Base-by-base conservation (phyloP, 2,113 vertebrate species). In the Corydoras maculifer region DNA sequence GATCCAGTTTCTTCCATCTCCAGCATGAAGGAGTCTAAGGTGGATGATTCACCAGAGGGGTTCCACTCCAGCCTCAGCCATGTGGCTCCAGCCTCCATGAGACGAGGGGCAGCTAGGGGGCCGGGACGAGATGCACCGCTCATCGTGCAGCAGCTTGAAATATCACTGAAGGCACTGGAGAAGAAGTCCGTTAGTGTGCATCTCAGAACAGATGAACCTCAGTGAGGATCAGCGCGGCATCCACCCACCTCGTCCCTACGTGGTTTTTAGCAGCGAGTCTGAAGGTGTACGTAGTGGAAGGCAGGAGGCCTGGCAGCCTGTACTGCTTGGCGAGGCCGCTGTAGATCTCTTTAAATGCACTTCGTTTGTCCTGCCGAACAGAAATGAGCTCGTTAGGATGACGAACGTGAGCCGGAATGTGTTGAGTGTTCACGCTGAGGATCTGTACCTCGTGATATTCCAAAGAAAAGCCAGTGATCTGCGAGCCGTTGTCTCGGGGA, bases 261-360 rank as follows among this genome's bases (percentile, higher is more conserved):
- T 88, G 85, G 8, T 92, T 92, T 79, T 90, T 91, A 81, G 90
- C 90, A 75, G 91, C 91, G 77, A 93, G 65, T 80, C 91, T 84
- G 80, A 93, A 89, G 0, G 83, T 80, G 18, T 92, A 92, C 73
- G 85, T 88, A 0, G 90, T 90, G 8, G 90, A 90, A 59, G 90
- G 88, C 54, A 64, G 57, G 58, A 93, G 84, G 66, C 82, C 88
- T 70, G 83, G 86, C 4, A 92, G 77, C 75, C 89, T 92, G 65
- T 92, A 86, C 75, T 92, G 92, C 82, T 90, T 92, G 75, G 88
- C 82, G 30, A 87, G 85, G 1, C 91, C 90, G 0, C 82, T 88
- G 84, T 92, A 93, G 73, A 91, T 89, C 60, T 87, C 89, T 77
- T 83, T 91, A 85, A 90, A 93, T 31, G 85, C 77, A 18, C 87